Conservation (phyloP, 2,888 invertebrate species). For the Neoitamus cyanurus region DNA sequence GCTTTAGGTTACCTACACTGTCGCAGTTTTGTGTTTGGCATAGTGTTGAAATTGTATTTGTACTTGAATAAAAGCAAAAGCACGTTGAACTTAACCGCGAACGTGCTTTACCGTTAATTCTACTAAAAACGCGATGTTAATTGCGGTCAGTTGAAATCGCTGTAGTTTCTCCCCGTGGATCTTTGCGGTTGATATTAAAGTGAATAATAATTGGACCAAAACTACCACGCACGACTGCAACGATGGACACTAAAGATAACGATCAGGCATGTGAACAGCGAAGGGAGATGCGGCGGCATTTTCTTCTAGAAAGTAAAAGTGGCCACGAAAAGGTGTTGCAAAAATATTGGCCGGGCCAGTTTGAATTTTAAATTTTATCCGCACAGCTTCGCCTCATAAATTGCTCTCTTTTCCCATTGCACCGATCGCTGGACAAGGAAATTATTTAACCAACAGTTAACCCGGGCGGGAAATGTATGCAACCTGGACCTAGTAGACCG, state of each 20-base stretch:
- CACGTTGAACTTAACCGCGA: neutral
- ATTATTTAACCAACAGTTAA: slow-evolving; percentile 12
- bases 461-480: slow-evolving; percentile 13
- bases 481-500: neutral
- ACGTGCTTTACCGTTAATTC: neutral
- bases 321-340: neutral
- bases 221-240: neutral
- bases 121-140: neutral
- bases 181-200: neutral
- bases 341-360: neutral
- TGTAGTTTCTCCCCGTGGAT: neutral
- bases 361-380: neutral
- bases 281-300: neutral
- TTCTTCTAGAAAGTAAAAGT: neutral
- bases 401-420: neutral
- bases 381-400: neutral
- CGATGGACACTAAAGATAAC: neutral
- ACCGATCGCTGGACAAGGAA: neutral
- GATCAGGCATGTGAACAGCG: neutral
- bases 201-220: neutral
- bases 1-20: too few relatives aligned
- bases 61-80: neutral
- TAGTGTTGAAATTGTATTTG: too few relatives aligned
- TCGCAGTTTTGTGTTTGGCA: too few relatives aligned
- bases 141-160: neutral